Base-by-base conservation (phyloP, 2,113 vertebrate genomes). In the Halichoeres trimaculatus region DNA sequence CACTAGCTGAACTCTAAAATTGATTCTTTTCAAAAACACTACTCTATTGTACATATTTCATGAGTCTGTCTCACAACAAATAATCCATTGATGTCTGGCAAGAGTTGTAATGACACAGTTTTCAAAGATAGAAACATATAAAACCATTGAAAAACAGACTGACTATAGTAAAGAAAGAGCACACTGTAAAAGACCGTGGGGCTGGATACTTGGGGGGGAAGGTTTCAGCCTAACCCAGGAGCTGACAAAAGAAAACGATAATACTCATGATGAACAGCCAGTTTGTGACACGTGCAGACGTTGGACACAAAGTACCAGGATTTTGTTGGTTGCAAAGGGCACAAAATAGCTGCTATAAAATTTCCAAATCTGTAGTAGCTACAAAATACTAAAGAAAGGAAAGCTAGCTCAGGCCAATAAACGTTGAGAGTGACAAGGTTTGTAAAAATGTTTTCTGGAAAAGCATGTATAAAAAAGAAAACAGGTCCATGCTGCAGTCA, bases 91-190 rank as follows among this genome's bases (percentile, higher is more conserved):
- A 60, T 74, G 80, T 83, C 74, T 78, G 72, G 74, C 77, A 73
- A 85, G 74, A 70, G 78, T 57, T 66, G 60, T 81, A 85, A 81
- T 81, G 73, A 86, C 79, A 84, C 78, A 62, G 59, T 78, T 76
- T 80, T 76, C 77, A 81, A 91, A 89, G 90, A 93, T 88, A 93
- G 73, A 93, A 92, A 90, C 83, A 85, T 90, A 91, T 74, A 90
- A 92, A 93, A 88, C 71, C 72, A 86, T 86, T 89, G 81, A 81
- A 83, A 48, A 92, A 90, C 80, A 76, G 83, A 83, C 74, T 8
- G 63, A 79, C 71, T 76, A 79, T 53, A 78, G 76, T 77, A 66
- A 88, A 73, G 78, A 88, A 76, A 76, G 53, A 88, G 74, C 78
- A 87, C 69, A 81, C 74, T 73, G 72, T 74, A 77, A 86, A 86